A percentile compares a stretch with the other conserved stretches of the same genome.
Conservation (phyloP, 2,797 vertebrate genomes). For the Eulemur rubriventer region DNA sequence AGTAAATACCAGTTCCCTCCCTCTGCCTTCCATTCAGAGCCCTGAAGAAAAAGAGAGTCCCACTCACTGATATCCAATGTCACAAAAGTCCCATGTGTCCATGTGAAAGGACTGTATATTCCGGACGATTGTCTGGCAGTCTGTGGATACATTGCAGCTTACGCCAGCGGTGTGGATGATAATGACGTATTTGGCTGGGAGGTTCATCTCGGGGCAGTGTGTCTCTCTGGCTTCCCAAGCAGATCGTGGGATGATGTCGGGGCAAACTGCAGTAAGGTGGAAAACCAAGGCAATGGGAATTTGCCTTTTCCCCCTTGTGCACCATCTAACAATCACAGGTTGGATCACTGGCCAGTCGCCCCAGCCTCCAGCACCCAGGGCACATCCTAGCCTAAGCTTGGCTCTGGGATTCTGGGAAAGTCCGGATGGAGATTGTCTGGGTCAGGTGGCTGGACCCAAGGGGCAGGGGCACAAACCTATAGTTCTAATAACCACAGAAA, state of each 20-base stretch:
- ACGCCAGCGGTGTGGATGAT: constrained; percentile 88
- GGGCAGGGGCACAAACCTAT: neutral
- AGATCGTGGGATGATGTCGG: constrained; percentile 74
- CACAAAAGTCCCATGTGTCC: constrained; percentile 82
- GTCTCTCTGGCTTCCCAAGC: constrained; percentile 86
- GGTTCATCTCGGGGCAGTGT: constrained; percentile 65
- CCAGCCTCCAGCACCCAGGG: too few species aligned
- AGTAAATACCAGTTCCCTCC: neutral
- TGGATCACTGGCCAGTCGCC: neutral
- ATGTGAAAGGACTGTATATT: constrained; percentile 86
- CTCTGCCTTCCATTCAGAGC: neutral
- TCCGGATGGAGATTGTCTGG: too few species aligned
- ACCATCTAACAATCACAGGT: neutral
- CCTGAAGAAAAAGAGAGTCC: neutral
- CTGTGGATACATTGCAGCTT: constrained; percentile 66
- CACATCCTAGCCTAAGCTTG: neutral
- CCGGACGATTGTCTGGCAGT: constrained; percentile 72
- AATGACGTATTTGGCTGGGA: constrained; percentile 80
- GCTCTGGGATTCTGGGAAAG: neutral
- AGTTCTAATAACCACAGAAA: neutral
- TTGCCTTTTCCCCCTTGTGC: neutral
- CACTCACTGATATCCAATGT: constrained; percentile 91
- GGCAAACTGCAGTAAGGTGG: constrained; percentile 41
- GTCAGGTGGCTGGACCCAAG: neutral
- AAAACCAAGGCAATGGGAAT: neutral